Percentiles rank a stretch among this genome's conserved stretches.
Evolutionary conservation across 2,113 vertebrate genomes (phyloP).

Genomic region (Cynopterus brachyotis): DNA sequence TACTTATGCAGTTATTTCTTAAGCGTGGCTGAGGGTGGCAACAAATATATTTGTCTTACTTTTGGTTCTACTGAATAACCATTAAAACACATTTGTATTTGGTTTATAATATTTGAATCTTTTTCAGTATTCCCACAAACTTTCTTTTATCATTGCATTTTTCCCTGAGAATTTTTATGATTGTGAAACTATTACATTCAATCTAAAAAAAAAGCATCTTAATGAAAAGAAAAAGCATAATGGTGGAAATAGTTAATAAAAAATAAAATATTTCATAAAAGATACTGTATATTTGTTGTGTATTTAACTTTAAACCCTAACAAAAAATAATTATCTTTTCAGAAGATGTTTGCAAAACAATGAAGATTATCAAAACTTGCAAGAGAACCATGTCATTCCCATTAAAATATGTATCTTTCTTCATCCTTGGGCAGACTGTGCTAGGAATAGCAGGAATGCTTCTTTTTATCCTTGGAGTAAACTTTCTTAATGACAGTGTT

Average conservation of each 20-base stretch:
- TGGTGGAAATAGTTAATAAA: neutral
- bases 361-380: constrained; percentile 59
- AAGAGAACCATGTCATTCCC: neutral
- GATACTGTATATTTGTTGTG: neutral
- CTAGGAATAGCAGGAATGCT: constrained; percentile 84
- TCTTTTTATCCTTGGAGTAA: constrained; percentile 80
- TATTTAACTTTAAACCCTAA: constrained; percentile 33
- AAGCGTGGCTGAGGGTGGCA: neutral
- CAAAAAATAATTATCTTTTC: constrained; percentile 53
- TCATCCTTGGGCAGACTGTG: constrained; percentile 80
- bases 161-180: neutral
- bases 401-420: constrained; percentile 73
- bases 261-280: constrained; percentile 1
- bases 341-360: constrained; percentile 78
- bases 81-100: neutral
- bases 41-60: neutral
- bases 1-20: neutral
- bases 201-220: neutral
- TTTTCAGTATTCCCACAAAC: neutral
- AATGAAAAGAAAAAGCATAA: neutral
- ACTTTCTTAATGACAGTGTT: constrained; percentile 83
- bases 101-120: neutral
- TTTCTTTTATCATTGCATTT: neutral
- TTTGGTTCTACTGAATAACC: neutral
- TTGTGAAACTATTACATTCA: neutral